Conservation (phyloP, 2,888 invertebrate genomes). For the Andrena marginata region DNA sequence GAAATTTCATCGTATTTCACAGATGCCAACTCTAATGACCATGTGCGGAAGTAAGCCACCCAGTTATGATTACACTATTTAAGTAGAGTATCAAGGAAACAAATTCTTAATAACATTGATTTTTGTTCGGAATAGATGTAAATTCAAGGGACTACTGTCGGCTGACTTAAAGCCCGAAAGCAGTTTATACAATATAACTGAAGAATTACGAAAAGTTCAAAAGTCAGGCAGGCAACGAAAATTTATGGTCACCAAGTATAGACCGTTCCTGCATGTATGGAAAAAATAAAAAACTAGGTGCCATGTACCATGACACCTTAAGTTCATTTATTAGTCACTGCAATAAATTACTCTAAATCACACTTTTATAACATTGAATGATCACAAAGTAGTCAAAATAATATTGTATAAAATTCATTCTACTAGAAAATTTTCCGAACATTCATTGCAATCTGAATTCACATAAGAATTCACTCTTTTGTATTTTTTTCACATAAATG, state of each 20-base stretch:
- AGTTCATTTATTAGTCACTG: background rate
- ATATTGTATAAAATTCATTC: no score
- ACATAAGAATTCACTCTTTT: background rate
- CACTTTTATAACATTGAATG: no score
- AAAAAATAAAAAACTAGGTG: slow-evolving; percentile 14
- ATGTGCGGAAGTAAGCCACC: slow-evolving; percentile 42
- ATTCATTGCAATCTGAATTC: background rate
- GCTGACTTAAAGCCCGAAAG: slow-evolving; percentile 37
- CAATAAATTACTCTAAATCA: background rate
- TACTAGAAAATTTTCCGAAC: no score
- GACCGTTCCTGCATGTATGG: slow-evolving; percentile 11
- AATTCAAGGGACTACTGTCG: slow-evolving; percentile 49
- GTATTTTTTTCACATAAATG: background rate
- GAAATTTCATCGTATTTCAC: slow-evolving; percentile 55
- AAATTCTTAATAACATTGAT: background rate
- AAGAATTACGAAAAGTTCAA: slow-evolving; percentile 53
- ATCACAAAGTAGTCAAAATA: no score
- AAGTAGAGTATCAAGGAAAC: background rate
- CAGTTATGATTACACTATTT: background rate
- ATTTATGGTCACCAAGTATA: slow-evolving; percentile 47
- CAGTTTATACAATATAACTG: slow-evolving; percentile 60
- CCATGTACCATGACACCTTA: slow-evolving; percentile 6
- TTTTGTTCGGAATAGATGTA: slow-evolving; percentile 47
- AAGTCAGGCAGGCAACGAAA: slow-evolving; percentile 35
- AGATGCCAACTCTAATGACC: slow-evolving; percentile 52